These are phyloP conservation scores for Monodelphis domestica DNA, from an alignment of 2,797 vertebrate genomes.

Conservation along the genomic window DNA sequence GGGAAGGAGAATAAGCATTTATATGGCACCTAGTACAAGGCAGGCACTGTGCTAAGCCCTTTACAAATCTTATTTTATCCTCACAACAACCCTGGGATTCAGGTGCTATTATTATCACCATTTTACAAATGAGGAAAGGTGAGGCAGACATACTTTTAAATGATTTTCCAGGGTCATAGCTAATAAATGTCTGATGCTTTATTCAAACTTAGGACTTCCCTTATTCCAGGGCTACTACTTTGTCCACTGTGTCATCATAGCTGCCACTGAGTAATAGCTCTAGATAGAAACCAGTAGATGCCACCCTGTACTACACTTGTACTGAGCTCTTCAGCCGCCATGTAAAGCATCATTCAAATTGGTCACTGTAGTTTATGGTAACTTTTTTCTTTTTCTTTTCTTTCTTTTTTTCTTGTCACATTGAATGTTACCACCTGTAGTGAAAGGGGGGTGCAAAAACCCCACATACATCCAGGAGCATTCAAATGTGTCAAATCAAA, in stretches of 20 bases:
- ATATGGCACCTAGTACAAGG: no score
- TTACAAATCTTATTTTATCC: not conserved
- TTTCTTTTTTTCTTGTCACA: not conserved
- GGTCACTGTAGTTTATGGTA: not conserved
- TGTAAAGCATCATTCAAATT: slow-evolving; percentile 2
- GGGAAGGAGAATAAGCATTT: no score
- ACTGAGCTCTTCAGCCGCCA: not conserved
- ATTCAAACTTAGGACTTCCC: not conserved
- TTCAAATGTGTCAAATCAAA: slow-evolving; percentile 2
- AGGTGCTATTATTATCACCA: not conserved
- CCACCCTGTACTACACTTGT: not conserved
- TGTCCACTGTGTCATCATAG: not conserved
- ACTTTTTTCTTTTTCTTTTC: not conserved
- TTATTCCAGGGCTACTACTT: not conserved
- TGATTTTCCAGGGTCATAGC: not conserved
- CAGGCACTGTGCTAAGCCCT: not conserved
- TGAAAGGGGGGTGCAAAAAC: not conserved
- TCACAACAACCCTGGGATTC: not conserved
- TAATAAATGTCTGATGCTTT: not conserved
- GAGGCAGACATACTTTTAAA: not conserved
- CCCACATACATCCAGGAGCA: not conserved
- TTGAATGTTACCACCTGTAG: not conserved
- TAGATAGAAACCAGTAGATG: not conserved
- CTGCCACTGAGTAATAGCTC: not conserved
- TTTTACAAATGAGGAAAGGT: not conserved